Evolutionary conservation across 2,888 invertebrate genomes (phyloP), one percentile per base, ranked within the genome.

Genomic region (Dynastes grantii): DNA sequence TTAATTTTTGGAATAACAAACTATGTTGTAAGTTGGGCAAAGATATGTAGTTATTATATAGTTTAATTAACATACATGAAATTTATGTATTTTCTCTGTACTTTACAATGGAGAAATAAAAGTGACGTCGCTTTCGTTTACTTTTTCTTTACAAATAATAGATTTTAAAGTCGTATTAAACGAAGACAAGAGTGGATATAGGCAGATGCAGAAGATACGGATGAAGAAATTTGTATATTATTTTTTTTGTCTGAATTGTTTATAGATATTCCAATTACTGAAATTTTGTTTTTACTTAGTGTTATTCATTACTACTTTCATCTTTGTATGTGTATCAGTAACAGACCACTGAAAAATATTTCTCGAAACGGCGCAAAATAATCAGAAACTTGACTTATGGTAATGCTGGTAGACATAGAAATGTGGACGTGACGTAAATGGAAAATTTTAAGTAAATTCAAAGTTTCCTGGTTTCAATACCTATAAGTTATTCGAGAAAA

Each of bases 21-120:
- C 58, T 68, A 63, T 82, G 82, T 83, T 83, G 81, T 81, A 77
- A 80, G 68, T 78, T 78, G 80, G 75, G 78, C 29, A 65, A 51
- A 64, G 45, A 65, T 29, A 22, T 51, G 40, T 51, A 63, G 55
- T 5, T 27, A 77, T 77, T 67, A 70, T 71, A 53, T 79, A 80
- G 80, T 67, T 78, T 71, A 68, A 68, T 78, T 71, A 68, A 68
- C 63, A 78, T 77, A 63, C 75, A 77, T 81, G 80, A 78, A 79
- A 81, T 80, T 80, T 78, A 79, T 78, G 68, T 82, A 82, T 81
- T 80, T 83, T 81, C 81, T 82, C 78, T 84, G 83, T 82, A 83
- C 82, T 84, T 83, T 83, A 81, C 68, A 80, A 79, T 83, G 80
- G 83, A 81, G 80, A 82, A 82, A 79, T 82, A 80, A 82, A 80